Base-by-base conservation (phyloP, 2,797 vertebrate species). In the Gadopsis marmoratus region DNA sequence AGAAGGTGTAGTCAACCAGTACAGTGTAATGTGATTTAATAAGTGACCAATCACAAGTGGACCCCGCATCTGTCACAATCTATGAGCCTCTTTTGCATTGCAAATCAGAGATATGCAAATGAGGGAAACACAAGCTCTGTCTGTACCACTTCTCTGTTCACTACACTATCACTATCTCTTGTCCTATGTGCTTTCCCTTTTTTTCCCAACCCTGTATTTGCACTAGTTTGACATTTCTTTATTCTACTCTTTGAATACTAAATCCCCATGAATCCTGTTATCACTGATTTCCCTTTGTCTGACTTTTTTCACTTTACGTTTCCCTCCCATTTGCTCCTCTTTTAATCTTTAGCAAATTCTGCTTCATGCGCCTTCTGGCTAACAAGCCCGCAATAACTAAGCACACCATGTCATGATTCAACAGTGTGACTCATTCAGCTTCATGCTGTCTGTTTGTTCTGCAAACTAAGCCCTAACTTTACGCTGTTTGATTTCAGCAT, bases 71-170 rank as follows among this genome's bases (percentile, higher is more conserved):
- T 73, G 76, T 66, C 79, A 73, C 69, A 77, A 88, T 88, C 82
- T 76, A 62, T 51, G 3, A 48, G 45, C 7, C 62, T 56, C 17
- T 62, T 93, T 94, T 94, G 91, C 87, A 88, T 77, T 91, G 93
- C 89, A 93, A 94, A 93, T 87, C 16, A 41, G 65, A 74, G 4
- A 70, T 67, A 93, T 91, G 89, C 87, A 94, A 94, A 94, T 84
- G 45, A 71, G 62, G 64, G 66, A 47, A 66, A 82, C 45, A 63
- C 78, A 76, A 50, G 17, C 60, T 37, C 8, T 0, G 8, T 37
- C 45, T 86, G 62, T 33, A 23, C 5, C 26, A 64, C 33, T 19
- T 59, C 41, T 77, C 56, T 55, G 51, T 75, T 74, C 73, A 45
- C 45, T 56, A 33, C 66, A 59, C 67, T 76, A 29, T 77, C 74